Base-by-base conservation (phyloP, 2,888 invertebrate genomes). In the Deilephila porcellus region DNA sequence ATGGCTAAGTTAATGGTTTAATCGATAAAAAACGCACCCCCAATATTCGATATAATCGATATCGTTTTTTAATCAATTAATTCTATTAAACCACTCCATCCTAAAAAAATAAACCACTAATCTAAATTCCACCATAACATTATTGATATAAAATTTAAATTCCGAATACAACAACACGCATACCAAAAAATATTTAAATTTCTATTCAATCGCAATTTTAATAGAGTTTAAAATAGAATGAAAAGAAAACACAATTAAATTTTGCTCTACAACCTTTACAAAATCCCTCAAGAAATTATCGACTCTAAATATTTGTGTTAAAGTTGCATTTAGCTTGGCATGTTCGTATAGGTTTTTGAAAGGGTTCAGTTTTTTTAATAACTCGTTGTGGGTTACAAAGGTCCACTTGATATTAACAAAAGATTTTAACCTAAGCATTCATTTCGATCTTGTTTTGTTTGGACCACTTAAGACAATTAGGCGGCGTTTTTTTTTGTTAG, bases 391-490 rank as follows among this genome's bases (percentile, higher is more conserved):
- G 76, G 77, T 76, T 80, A 85, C 80, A 83, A 83, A 80, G 78
- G 78, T 79, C 81, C 81, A 83, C 84, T 83, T 84, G 82, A 81
- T 81, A 78, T 73, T 79, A 82, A 89, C 88, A 90, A 89, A 84
- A 81, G 83, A 79, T 76, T 25, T 74, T 77, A 80, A 82, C 81
- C 81, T 77, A 77, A 80, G 77, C 82, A 83, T 85, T 85, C 83
- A 86, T 81, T 80, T 83, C 83, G 82, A 77, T 77, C 80, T 45
- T 87, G 56, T 88, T 88, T 85, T 81, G 80, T 86, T 81, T 82
- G 80, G 80, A 85, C 81, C 90, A 88, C 89, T 90, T 88, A 88
- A 89, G 88, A 91, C 90, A 90, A 91, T 91, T 90, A 89, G 87
- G 81, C 80, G 25, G 82, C 72, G 56, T 83, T 88, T 86, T 85